Evolutionary conservation across 2,797 vertebrate genomes (phyloP).

Genomic region (Numenius phaeopus): DNA sequence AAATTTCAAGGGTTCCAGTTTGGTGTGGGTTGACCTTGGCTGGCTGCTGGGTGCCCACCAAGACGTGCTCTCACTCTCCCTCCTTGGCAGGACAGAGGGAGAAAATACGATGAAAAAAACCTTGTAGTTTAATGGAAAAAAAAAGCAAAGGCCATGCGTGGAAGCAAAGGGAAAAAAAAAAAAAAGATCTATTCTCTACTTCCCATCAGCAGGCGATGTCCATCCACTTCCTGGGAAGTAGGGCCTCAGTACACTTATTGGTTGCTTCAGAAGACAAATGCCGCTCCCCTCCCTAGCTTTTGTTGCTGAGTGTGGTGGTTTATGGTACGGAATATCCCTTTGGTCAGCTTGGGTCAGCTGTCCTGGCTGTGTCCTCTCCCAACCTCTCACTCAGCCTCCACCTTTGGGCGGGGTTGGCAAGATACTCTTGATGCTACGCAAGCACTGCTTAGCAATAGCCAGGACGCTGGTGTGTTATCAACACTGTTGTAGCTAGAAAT

Average conservation of each 20-base stretch:
- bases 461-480: neutral
- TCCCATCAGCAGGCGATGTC: neutral
- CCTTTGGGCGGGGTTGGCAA: neutral
- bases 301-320: neutral
- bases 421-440: neutral
- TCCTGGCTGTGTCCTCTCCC: neutral
- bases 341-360: neutral
- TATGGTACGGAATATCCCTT: neutral
- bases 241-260: neutral
- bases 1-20: neutral
- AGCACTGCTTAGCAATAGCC: neutral
- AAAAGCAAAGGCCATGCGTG: neutral
- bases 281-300: neutral
- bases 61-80: fast-evolving
- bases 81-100: neutral
- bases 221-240: neutral
- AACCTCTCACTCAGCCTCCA: fast-evolving
- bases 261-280: neutral
- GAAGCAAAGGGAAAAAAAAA: neutral
- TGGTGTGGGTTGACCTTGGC: neutral
- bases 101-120: fast-evolving
- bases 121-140: neutral
- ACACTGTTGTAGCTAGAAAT: neutral
- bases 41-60: neutral
- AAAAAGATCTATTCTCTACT: neutral